Base-by-base conservation (phyloP, 2,113 vertebrate genomes). In the Brienomyrus brachyistius region DNA sequence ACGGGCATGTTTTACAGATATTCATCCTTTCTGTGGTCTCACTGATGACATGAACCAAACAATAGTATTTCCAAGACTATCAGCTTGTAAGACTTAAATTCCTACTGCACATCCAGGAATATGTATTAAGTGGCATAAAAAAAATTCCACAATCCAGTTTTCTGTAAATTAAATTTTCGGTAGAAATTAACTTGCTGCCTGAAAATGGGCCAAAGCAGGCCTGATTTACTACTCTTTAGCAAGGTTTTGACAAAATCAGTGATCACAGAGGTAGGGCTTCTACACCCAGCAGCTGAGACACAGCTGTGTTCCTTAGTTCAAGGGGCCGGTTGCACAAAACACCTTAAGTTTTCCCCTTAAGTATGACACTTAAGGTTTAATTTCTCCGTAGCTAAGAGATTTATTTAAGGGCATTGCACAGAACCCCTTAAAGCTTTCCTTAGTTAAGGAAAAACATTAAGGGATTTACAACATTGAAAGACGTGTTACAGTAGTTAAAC, bases 161-260 rank as follows among this genome's bases (percentile, higher is more conserved):
- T 92, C 90, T 87, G 91, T 91, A 92, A 91, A 94, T 94, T 92
- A 89, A 54, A 93, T 93, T 93, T 91, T 91, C 7, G 92, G 93
- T 89, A 94, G 89, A 92, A 93, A 93, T 92, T 88, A 92, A 94
- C 66, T 94, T 91, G 92, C 82, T 40, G 83, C 54, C 88, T 92
- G 83, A 93, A 93, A 93, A 93, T 91, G 92, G 89, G 89, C 91
- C 91, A 90, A 91, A 89, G 59, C 54, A 88, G 31, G 21, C 74
- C 51, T 91, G 91, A 83, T 92, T 90, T 93, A 90, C 88, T 4
- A 86, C 83, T 43, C 89, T 88, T 87, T 88, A 51, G 19, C 91
- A 84, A 90, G 74, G 77, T 9, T 40, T 23, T 1, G 4, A 70
- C 62, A 70, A 70, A 70, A 43, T 11, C 59, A 0, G 88, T 47